phyloP scores from a whole-genome alignment of 2,113 vertebrate genomes.

The Epinephelus moara region DNA sequence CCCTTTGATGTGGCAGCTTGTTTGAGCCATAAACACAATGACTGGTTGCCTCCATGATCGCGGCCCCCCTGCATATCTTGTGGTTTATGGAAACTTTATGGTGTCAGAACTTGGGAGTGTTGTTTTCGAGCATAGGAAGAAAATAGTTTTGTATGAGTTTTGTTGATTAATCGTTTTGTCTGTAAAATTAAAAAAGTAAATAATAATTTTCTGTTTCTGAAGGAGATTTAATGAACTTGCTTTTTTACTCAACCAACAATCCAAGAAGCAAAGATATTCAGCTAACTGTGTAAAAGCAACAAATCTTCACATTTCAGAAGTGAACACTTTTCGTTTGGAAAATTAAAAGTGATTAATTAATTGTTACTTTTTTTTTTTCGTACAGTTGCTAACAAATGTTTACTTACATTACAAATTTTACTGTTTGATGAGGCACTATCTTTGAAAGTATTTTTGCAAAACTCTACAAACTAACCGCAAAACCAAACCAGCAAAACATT shows the following conservation, averaged over 20 bases:
- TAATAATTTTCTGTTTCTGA: not conserved
- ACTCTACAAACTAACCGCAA: too few relatives aligned
- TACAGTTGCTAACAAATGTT: too few relatives aligned
- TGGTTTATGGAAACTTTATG: constrained; percentile 58
- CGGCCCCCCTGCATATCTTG: constrained; percentile 56
- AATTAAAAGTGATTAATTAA: too few relatives aligned
- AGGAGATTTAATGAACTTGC: not conserved
- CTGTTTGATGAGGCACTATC: too few relatives aligned
- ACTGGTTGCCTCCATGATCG: constrained; percentile 74
- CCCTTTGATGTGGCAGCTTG: constrained; percentile 86
- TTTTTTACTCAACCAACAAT: not conserved
- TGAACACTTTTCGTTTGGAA: too few relatives aligned
- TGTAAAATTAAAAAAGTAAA: not conserved
- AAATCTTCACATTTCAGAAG: not conserved
- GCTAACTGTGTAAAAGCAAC: not conserved
- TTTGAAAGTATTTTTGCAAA: too few relatives aligned
- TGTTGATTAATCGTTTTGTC: not conserved
- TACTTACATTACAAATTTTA: too few relatives aligned
- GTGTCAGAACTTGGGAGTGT: constrained; percentile 20
- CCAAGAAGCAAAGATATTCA: not conserved
- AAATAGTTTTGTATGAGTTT: not conserved
- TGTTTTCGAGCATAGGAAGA: constrained; percentile 20
- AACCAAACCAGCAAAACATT: too few relatives aligned
- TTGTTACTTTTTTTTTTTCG: too few relatives aligned
- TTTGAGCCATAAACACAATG: constrained; percentile 80